Evolutionary conservation across 2,113 vertebrate species (phyloP), one percentile per base, ranked within the genome.

Genomic region (Rhinichthys klamathensis): DNA sequence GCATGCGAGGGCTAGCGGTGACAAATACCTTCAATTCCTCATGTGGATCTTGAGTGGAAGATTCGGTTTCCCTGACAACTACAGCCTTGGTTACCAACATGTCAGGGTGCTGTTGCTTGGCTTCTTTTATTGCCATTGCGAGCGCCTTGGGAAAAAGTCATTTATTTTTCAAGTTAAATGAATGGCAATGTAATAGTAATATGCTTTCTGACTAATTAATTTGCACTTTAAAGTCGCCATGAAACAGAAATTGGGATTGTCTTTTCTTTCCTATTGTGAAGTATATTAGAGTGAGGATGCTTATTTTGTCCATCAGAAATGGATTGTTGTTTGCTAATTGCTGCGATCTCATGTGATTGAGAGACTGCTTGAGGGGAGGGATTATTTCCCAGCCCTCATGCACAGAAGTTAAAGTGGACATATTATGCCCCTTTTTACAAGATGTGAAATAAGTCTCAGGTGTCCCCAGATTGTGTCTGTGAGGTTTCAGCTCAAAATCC

Each of bases 51-150:
- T 97, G 97, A 2, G 96, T 94, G 93, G 97, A 97, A 74, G 97
- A 96, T 88, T 99, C 98, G 91, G 97, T 99, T 97, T 99, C 98
- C 96, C 97, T 98, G 94, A 99, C 98, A 88, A 99, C 98, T 49
- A 99, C 96, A 77, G 98, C 98, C 96, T 98, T 99, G 94, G 98
- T 99, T 94, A 99, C 97, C 95, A 98, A 95, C 98, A 99, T 99
- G 93, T 99, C 98, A 0, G 98, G 98, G 89, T 99, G 98, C 94
- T 99, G 98, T 84, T 99, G 96, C 92, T 96, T 98, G 90, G 97
- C 98, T 90, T 99, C 97, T 93, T 99, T 97, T 93, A 99, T 99
- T 93, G 98, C 98, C 91, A 99, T 96, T 92, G 98, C 98, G 88
- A 99, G 94, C 83, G 98, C 98, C 98, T 56, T 99, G 88, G 38